Conservation (phyloP, 1,140 invertebrate genomes). For the Drosophila serrata region DNA sequence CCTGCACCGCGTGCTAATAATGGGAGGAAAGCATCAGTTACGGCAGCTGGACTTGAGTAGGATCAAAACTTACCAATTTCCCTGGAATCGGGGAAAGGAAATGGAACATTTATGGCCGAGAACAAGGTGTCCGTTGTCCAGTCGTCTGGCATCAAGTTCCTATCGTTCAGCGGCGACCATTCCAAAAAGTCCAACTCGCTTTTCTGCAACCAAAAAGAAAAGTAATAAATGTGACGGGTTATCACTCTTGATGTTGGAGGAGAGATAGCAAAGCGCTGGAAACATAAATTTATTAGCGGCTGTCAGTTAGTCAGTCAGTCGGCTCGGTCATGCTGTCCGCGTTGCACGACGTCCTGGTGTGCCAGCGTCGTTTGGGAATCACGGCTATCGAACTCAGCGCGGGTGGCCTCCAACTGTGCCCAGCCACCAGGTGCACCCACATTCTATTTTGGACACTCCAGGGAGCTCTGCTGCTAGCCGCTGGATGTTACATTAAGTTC, state of each 20-base stretch:
- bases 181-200: slow-evolving; percentile 92
- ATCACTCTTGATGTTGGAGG: slow-evolving; percentile 2
- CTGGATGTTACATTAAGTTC: neutral
- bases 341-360: slow-evolving; percentile 8
- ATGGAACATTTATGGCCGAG: slow-evolving; percentile 95
- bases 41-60: neutral
- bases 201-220: slow-evolving; percentile 86
- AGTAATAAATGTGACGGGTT: neutral
- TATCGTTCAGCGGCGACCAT: slow-evolving; percentile 90
- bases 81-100: slow-evolving; percentile 97
- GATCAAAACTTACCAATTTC: slow-evolving; percentile 92
- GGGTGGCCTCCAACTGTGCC: neutral
- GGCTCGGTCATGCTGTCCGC: slow-evolving; percentile 9
- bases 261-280: neutral
- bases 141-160: slow-evolving; percentile 90
- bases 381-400: neutral
- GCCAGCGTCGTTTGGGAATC: slow-evolving; percentile 2
- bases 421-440: neutral
- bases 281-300: slow-evolving; percentile 1
- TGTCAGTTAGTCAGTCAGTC: slow-evolving; percentile 1
- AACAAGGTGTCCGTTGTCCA: slow-evolving; percentile 93
- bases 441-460: slow-evolving; percentile 1
- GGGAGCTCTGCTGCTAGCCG: neutral
- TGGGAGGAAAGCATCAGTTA: neutral
- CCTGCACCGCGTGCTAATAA: slow-evolving; percentile 88